Base-by-base conservation (phyloP, 2,113 vertebrate genomes). In the Istiophorus platypterus region DNA sequence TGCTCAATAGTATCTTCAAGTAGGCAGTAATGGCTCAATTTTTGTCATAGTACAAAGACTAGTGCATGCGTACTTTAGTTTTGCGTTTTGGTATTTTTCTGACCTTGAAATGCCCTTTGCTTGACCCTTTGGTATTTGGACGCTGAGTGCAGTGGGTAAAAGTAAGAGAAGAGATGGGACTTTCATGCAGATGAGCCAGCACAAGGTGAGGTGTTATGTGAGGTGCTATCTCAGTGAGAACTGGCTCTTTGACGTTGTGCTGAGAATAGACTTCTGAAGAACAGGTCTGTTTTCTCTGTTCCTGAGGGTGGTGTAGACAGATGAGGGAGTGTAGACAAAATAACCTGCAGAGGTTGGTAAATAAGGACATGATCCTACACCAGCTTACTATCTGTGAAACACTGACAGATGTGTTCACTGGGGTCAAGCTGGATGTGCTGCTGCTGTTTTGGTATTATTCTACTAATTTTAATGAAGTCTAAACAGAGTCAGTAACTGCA, bases 191-290 rank as follows among this genome's bases (percentile, higher is more conserved):
- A 81, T 70, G 63, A 81, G 66, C 26, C 54, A 22, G 45, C 41
- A 26, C 14, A 11, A 66, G 66, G 71, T 78, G 70, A 76, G 49
- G 24, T 68, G 52, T 68, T n/a, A n/a, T n/a, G n/a, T n/a, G n/a
- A n/a, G n/a, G n/a, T 82, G 65, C 80, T 86, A 80, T 87, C 89
- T 74, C 64, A 34, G 85, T 76, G 22, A 49, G 51, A 80, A 67
- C 17, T 8, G 51, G 14, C 61, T 69, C 34, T 81, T 63, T 72
- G 75, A 78, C 20, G 27, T 22, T 66, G 54, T 69, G 73, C 49
- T 76, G 56, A 85, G 69, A 77, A 81, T 75, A 75, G 82, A 80
- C 31, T 4, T 80, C 62, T 59, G 62, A 72, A 56, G 52, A 72
- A 1, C 45, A 59, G 37, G 62, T 77, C 51, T 34, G 31, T 64